Percentiles rank a stretch among this genome's conserved stretches.
Evolutionary conservation across 1,140 invertebrate species (phyloP).

Genomic region (Pseudomyrmex sp.): DNA sequence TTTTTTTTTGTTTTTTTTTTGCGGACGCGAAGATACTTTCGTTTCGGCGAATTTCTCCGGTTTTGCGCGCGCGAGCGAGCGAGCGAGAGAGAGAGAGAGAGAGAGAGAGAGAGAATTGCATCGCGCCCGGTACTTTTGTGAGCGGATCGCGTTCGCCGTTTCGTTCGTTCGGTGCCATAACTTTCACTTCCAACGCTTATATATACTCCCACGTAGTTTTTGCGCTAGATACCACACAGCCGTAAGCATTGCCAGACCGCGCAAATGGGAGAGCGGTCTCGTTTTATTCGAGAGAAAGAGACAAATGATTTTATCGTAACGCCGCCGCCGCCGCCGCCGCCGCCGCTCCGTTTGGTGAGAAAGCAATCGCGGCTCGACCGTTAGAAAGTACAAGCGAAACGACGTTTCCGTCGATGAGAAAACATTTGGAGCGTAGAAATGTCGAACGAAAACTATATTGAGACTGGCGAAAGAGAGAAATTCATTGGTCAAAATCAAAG

Average conservation of each 20-base stretch:
- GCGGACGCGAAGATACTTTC: background rate
- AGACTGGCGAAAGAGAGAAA: too few relatives aligned
- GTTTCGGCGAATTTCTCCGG: constrained; percentile 30
- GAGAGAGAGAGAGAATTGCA: background rate
- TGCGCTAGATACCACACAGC: constrained; percentile 64
- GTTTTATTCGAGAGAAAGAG: constrained; percentile 43
- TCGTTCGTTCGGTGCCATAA: constrained; percentile 51
- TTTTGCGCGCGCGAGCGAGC: constrained; percentile 14
- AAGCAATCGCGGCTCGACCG: constrained; percentile 48
- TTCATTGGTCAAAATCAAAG: too few relatives aligned
- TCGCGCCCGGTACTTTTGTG: constrained; percentile 22
- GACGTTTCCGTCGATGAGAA: constrained; percentile 39
- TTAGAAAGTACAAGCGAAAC: constrained; percentile 52
- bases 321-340: background rate
- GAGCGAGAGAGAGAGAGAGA: constrained; percentile 28
- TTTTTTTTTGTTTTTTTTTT: background rate
- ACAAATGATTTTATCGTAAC: constrained; percentile 61
- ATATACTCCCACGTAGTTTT: constrained; percentile 70
- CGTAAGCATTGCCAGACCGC: constrained; percentile 16
- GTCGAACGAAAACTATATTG: too few relatives aligned
- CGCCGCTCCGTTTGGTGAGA: constrained; percentile 53
- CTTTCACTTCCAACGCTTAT: constrained; percentile 67
- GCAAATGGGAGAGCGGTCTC: constrained; percentile 6
- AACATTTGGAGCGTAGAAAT: background rate
- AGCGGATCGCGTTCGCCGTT: constrained; percentile 34